phyloP scores from a whole-genome alignment of 2,113 vertebrate species.

The Penelope pileata region DNA sequence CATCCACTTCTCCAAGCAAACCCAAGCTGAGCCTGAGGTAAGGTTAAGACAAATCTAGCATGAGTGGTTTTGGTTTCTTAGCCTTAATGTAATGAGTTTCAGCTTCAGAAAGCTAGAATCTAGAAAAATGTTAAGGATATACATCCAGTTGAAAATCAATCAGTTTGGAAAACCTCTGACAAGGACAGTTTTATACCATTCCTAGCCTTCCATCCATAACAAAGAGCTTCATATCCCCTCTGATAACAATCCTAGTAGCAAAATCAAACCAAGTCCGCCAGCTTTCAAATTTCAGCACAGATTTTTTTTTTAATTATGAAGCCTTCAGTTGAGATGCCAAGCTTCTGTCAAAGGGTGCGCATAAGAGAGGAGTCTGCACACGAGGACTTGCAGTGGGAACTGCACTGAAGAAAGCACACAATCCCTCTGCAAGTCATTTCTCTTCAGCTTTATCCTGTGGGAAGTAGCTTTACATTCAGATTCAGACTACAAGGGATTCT shows the following conservation, averaged over 20 bases:
- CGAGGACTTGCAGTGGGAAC: neutral
- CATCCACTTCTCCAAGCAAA: neutral
- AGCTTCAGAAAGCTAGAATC: neutral
- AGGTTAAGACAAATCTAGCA: neutral
- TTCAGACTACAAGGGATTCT: slow-evolving; percentile 51
- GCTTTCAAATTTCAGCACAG: neutral
- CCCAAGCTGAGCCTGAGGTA: neutral
- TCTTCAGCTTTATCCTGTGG: slow-evolving; percentile 38
- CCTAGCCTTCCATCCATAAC: slow-evolving; percentile 11
- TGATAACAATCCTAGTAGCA: slow-evolving; percentile 22
- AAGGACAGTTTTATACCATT: slow-evolving; percentile 49
- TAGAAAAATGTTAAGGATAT: neutral
- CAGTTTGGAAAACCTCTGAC: slow-evolving; percentile 13
- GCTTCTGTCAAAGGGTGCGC: neutral
- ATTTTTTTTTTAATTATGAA: slow-evolving; percentile 14
- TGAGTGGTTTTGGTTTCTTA: neutral
- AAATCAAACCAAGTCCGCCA: neutral
- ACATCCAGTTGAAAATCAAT: slow-evolving; percentile 19
- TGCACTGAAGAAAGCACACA: neutral
- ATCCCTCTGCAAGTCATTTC: neutral
- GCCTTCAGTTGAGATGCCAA: slow-evolving; percentile 18
- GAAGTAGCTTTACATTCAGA: slow-evolving; percentile 49
- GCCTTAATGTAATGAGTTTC: neutral
- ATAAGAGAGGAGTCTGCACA: neutral
- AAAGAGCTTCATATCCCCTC: slow-evolving; percentile 18